Base-by-base conservation (phyloP, 2,113 vertebrate genomes). In the Noturus placidus region DNA sequence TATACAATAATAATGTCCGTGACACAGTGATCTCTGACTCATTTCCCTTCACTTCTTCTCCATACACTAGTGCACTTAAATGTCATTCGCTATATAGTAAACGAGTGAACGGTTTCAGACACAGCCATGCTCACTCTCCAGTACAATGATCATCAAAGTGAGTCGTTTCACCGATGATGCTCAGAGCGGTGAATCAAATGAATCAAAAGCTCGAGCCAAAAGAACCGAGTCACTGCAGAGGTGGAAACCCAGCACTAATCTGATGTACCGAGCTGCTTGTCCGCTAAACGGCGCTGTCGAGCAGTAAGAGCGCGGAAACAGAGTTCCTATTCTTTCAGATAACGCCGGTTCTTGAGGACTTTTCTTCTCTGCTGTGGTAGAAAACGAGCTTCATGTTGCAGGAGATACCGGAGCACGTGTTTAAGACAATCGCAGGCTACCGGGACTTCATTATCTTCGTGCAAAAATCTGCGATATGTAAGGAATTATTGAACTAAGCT, bases 401-500 rank as follows among this genome's bases (percentile, higher is more conserved):
- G 46, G n/a, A 56, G 83, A 69, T 15, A 72, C n/a, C 33, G 56
- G 9, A 59, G 54, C 84, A 82, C 20, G 30, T 35, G 33, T 13
- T 59, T 42, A 56, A 85, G 5, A 9, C 61, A 52, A 6, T 19
- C 35, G 63, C 13, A 72, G 15, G 11, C 4, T 10, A 57, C 13
- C 2, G 59, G 5, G 50, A 15, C 33, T 25, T 61, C 54, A 1
- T 38, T 4, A 85, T 38, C 20, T 59, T 5, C 70, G 10, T 27
- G 50, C 52, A 35, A 22, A 50, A 84, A 54, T 65, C 42, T 22
- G 11, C 33, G 50, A 69, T 85, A 59, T 72, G 69, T 72, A n/a
- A 56, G 52, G 69, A 85, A 76, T 76, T 61, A 42, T 85, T 74
- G 19, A 85, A 46, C 22, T 57, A 74, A 85, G 83, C 69, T 85